Evolutionary conservation across 2,888 invertebrate species (phyloP).

Genomic region (Drosophila emarginata): DNA sequence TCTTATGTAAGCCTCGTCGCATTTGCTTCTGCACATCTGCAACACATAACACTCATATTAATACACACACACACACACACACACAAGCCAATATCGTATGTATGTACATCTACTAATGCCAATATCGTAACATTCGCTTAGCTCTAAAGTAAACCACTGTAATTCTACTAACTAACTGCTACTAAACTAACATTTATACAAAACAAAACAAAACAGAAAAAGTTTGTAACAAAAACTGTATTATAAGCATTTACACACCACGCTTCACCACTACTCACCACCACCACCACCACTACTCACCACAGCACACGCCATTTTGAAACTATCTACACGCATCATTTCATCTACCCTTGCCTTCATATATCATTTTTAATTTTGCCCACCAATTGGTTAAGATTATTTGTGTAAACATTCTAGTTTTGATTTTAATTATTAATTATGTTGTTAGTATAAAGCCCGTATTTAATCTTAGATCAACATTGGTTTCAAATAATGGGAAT

Average conservation of each 20-base stretch:
- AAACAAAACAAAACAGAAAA: too few species aligned
- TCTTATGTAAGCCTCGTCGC: constrained; percentile 27
- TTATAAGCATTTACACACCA: background rate
- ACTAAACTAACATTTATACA: background rate
- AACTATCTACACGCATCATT: background rate
- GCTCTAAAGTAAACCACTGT: background rate
- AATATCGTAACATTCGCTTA: constrained; percentile 6
- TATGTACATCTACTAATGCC: background rate
- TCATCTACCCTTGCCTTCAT: constrained; percentile 5
- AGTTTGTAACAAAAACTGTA: background rate
- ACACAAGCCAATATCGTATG: background rate
- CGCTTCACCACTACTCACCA: background rate
- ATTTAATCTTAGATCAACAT: background rate
- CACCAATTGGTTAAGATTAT: constrained; percentile 7
- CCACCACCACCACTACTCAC: background rate
- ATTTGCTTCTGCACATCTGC: constrained; percentile 20
- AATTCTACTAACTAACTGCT: background rate
- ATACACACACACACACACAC: constrained; percentile 9
- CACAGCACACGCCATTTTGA: background rate
- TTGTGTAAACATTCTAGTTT: background rate
- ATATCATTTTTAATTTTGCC: constrained; percentile 12
- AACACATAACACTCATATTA: constrained; percentile 9
- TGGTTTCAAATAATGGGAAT: background rate
- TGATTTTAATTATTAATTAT: constrained; percentile 1
- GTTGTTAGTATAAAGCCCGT: background rate